phyloP scores from a whole-genome alignment of 2,888 invertebrate species.

The Luperina nickerlii region DNA sequence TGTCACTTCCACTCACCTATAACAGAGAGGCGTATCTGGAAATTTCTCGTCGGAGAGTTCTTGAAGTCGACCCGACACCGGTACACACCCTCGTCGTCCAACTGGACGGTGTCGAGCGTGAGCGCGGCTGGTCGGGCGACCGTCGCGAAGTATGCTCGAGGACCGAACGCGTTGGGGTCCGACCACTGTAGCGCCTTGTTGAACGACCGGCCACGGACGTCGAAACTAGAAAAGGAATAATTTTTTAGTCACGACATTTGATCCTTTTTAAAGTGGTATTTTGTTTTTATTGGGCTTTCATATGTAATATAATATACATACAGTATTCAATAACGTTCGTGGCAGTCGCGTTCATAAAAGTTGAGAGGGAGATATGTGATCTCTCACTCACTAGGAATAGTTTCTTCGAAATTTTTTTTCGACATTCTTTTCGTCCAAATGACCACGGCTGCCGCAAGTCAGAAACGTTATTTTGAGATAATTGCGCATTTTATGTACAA shows the following conservation, averaged over 20 bases:
- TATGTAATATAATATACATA: neutral
- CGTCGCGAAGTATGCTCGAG: conserved; percentile 95
- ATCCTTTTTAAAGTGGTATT: neutral
- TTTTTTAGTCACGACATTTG: neutral
- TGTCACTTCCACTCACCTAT: conserved; percentile 92
- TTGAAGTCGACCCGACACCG: conserved; percentile 97
- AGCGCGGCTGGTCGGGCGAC: conserved; percentile 95
- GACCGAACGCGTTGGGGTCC: conserved; percentile 95
- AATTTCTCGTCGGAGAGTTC: conserved; percentile 96
- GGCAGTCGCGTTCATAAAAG: too few relatives aligned
- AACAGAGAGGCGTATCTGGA: conserved; percentile 96
- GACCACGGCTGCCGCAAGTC: too few relatives aligned
- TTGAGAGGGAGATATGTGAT: too few relatives aligned
- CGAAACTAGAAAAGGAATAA: conserved; percentile 91
- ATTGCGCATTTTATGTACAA: too few relatives aligned
- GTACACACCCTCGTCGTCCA: conserved; percentile 96
- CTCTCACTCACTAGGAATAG: too few relatives aligned
- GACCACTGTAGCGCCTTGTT: conserved; percentile 96
- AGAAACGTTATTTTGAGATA: too few relatives aligned
- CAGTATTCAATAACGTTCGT: neutral
- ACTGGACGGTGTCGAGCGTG: conserved; percentile 95
- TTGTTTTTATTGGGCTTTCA: neutral
- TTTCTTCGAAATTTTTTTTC: too few relatives aligned
- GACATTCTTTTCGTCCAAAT: too few relatives aligned
- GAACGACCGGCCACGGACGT: conserved; percentile 95